A percentile compares a stretch with the other conserved stretches of the same genome.
Conservation (phyloP, 2,113 vertebrate genomes). For the Macaca mulatta region DNA sequence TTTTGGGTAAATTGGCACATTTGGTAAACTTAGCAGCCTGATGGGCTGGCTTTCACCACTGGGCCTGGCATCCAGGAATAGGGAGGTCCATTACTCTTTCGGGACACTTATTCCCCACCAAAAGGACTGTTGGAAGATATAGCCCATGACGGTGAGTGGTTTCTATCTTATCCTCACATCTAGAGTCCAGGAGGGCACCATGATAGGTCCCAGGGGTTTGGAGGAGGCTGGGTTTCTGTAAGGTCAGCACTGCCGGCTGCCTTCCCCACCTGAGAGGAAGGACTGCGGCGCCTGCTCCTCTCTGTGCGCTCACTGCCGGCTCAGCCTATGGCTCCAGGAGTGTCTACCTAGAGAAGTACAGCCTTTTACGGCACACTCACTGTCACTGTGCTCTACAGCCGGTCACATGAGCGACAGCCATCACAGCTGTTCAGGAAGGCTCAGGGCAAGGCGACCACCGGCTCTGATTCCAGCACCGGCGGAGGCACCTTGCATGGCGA, state of each 20-base stretch:
- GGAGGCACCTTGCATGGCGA: neutral
- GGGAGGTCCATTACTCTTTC: accelerated
- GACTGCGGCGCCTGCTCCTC: neutral
- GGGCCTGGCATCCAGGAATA: neutral
- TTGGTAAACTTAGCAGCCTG: neutral
- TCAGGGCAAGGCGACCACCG: neutral
- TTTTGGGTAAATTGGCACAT: neutral
- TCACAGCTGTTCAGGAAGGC: neutral
- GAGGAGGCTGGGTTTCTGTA: accelerated
- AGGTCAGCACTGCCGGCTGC: accelerated
- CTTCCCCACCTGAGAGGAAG: neutral
- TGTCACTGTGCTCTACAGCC: accelerated
- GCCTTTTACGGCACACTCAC: neutral
- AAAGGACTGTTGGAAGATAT: neutral
- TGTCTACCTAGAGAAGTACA: neutral
- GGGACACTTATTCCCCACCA: neutral
- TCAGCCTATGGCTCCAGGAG: accelerated
- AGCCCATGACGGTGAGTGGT: neutral
- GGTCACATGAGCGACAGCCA: accelerated
- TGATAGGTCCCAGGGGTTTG: accelerated
- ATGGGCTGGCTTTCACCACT: neutral
- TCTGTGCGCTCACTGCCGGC: accelerated
- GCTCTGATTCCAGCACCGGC: neutral
- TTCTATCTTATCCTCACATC: neutral
- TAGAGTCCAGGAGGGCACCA: neutral